Evolutionary conservation across 2,888 invertebrate genomes (phyloP), one percentile per base, ranked within the genome.

Genomic region (Ametastegia equiseti): DNA sequence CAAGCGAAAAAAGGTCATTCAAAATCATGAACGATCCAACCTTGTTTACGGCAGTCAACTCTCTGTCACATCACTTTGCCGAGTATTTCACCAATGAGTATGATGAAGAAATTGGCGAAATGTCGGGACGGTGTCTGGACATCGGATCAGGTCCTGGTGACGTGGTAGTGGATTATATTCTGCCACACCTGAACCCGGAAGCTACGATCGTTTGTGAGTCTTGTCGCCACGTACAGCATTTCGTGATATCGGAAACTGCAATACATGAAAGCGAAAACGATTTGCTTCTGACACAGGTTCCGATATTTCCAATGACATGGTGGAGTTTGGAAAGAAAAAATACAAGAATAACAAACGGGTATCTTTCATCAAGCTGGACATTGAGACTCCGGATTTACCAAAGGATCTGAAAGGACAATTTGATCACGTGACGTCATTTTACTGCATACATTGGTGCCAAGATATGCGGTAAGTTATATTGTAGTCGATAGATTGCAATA

Each of bases 381-480:
- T 97, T 54, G 91, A 92, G 65, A 91, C 93, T 0, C 90, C 92
- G 0, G 89, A 92, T 30, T 83, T 95, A 71, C 93, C 94, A 0
- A 88, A 90, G 0, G 91, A 93, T 27, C 86, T 94, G 67, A 87
- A 91, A 19, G 92, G 92, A 78, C 88, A 91, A 36, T 97, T 95
- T 87, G 93, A 95, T 88, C 95, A 96, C 87, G 93, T 94, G 0
- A 94, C 96, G 79, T 97, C 97, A 0, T 96, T 97, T 88, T 96
- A 96, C 89, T 95, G 96, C 83, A 92, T 97, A 4, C 96, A 97
- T 87, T 97, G 97, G 97, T 94, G 97, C 45, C 94, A 94, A 85
- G 94, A 96, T 88, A 95, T 95, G 90, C 93, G 94, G 95, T 96
- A 92, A 92, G 93, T 15, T 15, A 33, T 27, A 33, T 47, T 71